These are phyloP conservation scores for Danio aesculapii DNA, from an alignment of 2,797 vertebrate species.

Conservation along the genomic window DNA sequence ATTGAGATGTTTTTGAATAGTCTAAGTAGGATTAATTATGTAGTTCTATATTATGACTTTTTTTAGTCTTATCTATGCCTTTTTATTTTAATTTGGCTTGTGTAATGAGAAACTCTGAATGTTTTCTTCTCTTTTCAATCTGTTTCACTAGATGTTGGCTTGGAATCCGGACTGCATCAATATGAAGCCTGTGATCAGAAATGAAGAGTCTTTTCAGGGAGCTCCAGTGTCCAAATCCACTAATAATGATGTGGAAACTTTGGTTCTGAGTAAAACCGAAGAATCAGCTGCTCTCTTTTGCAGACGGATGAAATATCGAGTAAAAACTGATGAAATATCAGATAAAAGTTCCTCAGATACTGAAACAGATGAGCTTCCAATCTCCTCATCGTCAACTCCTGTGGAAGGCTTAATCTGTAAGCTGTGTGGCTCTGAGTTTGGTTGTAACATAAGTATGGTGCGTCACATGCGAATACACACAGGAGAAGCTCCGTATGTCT, in stretches of 20 bases:
- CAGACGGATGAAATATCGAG: not conserved
- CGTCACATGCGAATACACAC: slow-evolving; percentile 55
- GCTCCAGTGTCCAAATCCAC: not conserved
- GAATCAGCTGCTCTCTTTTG: slow-evolving; percentile 8
- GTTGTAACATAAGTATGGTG: not conserved
- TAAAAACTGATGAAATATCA: not conserved
- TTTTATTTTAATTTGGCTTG: too few relatives aligned
- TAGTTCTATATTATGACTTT: too few relatives aligned
- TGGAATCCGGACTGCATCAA: not conserved
- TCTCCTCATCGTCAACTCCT: not conserved
- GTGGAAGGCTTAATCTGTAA: slow-evolving; percentile 1
- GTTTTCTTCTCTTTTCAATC: not conserved
- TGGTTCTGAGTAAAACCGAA: slow-evolving; percentile 14
- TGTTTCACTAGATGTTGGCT: not conserved
- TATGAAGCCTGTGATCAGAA: not conserved
- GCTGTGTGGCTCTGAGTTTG: slow-evolving; percentile 37
- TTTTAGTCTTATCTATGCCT: too few relatives aligned
- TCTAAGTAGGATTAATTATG: too few relatives aligned
- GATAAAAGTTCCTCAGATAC: not conserved
- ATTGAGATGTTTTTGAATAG: too few relatives aligned
- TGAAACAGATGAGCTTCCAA: not conserved
- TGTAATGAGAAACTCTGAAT: too few relatives aligned
- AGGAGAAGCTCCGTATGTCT: slow-evolving; percentile 28
- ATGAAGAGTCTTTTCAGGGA: not conserved
- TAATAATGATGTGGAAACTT: not conserved